Base-by-base conservation (phyloP, 2,797 vertebrate species). In the Numenius phaeopus region DNA sequence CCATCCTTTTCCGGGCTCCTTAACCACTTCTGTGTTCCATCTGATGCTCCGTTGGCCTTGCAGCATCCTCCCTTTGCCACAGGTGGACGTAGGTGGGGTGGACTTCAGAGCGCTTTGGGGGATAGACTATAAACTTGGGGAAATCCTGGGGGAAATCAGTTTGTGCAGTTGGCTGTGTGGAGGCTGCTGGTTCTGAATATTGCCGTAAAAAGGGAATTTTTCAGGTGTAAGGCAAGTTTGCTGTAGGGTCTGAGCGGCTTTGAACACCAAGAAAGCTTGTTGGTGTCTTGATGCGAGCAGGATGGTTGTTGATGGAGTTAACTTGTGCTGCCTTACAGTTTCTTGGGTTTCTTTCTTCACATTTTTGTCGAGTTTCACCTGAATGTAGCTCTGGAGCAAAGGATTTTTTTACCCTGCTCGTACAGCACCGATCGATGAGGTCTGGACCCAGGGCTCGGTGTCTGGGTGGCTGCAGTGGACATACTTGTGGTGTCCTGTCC, bases 211-310 rank as follows among this genome's bases (percentile, higher is more conserved):
- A 30, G 58, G 3, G 7, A 4, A 12, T 49, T 50, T 39, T 49
- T 64, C 7, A 12, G 29, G 11, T 49, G 24, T 18, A 3, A 65
- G 17, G 30, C 12, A 14, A 14, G 27, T 30, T 37, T 21, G 14
- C 23, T 6, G 6, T 12, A 1, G 0, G 14, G 8, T 23, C 61
- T 9, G 27, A 42, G 88, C 24, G 52, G 8, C 58, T 50, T 58
- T 20, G 9, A 40, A 58, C 30, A 18, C 18, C 30, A 19, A 14
- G 30, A 14, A 61, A 17, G 21, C 23, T 13, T 20, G 11, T 17
- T 58, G 49, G 21, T 39, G 2, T 77, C 14, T 37, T n/a, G 4
- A 1, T 3, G 0, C 32, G 2, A 27, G 1, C 6, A 13, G n/a
- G 44, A 4, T 5, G 1, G 19, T 16, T 20, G 23, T 11, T 54